Percentiles rank a stretch among this genome's conserved stretches.
Conservation (phyloP, 2,888 invertebrate genomes). For the Perizoma flavofasciatum region DNA sequence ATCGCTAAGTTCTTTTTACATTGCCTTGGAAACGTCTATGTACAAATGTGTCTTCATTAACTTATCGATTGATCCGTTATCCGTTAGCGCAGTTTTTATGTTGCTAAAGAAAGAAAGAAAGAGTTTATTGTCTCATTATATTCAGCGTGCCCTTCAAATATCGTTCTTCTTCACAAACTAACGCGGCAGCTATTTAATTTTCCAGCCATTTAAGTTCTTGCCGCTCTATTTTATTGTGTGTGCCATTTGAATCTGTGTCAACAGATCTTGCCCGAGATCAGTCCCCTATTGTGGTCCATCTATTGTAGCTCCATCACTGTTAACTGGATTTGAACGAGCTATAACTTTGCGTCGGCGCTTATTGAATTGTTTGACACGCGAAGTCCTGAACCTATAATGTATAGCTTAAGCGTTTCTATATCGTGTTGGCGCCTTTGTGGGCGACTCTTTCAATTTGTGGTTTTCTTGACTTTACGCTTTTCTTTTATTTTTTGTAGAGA, state of each 20-base stretch:
- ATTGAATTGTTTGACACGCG: constrained; percentile 68
- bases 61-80: constrained; percentile 10
- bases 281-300: constrained; percentile 42
- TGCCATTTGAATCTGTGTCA: constrained; percentile 32
- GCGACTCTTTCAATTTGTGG: constrained; percentile 5
- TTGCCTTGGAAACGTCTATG: constrained; percentile 8
- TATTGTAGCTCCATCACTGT: constrained; percentile 49
- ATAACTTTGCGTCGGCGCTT: constrained; percentile 48
- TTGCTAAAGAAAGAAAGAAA: no score
- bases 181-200: no score
- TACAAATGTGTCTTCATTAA: constrained; percentile 2
- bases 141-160: no score
- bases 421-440: constrained; percentile 8
- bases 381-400: constrained; percentile 38
- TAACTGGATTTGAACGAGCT: constrained; percentile 56
- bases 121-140: no score
- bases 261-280: constrained; percentile 37
- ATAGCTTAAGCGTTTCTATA: constrained; percentile 16
- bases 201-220: no score
- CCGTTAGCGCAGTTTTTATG: background rate
- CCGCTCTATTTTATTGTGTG: no score
- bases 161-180: no score
- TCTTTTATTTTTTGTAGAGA: background rate
- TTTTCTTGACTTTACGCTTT: background rate
- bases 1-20: constrained; percentile 16